Percentiles rank a stretch among this genome's conserved stretches.
These are phyloP conservation scores for Charaxes varanes DNA, from an alignment of 1,140 invertebrate species.

Conservation along the genomic window DNA sequence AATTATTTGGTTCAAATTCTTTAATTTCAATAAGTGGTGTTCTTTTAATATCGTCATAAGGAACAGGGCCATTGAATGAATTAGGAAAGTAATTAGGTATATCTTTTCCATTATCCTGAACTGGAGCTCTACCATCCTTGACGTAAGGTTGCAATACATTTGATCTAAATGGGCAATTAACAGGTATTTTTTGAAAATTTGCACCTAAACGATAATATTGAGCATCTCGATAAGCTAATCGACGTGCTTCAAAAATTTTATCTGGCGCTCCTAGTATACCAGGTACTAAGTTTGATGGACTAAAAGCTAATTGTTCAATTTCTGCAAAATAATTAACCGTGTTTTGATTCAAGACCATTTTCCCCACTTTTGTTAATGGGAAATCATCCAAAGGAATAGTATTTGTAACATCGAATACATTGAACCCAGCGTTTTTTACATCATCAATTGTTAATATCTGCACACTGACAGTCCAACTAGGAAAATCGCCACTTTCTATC, in stretches of 20 bases:
- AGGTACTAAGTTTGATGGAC: slow-evolving; percentile 89
- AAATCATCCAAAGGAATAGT: slow-evolving; percentile 87
- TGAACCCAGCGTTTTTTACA: slow-evolving; percentile 67
- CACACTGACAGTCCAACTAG: slow-evolving; percentile 80
- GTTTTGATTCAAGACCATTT: slow-evolving; percentile 87
- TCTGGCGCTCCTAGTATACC: slow-evolving; percentile 90
- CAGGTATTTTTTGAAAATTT: slow-evolving; percentile 91
- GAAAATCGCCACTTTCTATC: slow-evolving; percentile 81
- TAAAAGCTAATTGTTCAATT: slow-evolving; percentile 92
- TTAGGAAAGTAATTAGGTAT: slow-evolving; percentile 97
- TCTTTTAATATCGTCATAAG: too few species aligned
- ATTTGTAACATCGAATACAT: slow-evolving; percentile 84
- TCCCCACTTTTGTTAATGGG: slow-evolving; percentile 89
- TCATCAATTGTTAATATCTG: slow-evolving; percentile 74
- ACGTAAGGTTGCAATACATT: slow-evolving; percentile 82
- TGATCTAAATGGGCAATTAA: slow-evolving; percentile 93
- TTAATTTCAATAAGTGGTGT: slow-evolving; percentile 67
- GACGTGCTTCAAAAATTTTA: slow-evolving; percentile 90
- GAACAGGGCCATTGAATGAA: slow-evolving; percentile 88
- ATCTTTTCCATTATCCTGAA: slow-evolving; percentile 80
- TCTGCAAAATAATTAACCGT: slow-evolving; percentile 91
- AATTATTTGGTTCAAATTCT: slow-evolving; percentile 86
- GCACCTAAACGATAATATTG: slow-evolving; percentile 90
- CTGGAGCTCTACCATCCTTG: slow-evolving; percentile 87
- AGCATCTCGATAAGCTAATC: slow-evolving; percentile 92